Evolutionary conservation across 1,140 invertebrate species (phyloP), one percentile per base, ranked within the genome.

Genomic region (Pseudobourletiella spinata): DNA sequence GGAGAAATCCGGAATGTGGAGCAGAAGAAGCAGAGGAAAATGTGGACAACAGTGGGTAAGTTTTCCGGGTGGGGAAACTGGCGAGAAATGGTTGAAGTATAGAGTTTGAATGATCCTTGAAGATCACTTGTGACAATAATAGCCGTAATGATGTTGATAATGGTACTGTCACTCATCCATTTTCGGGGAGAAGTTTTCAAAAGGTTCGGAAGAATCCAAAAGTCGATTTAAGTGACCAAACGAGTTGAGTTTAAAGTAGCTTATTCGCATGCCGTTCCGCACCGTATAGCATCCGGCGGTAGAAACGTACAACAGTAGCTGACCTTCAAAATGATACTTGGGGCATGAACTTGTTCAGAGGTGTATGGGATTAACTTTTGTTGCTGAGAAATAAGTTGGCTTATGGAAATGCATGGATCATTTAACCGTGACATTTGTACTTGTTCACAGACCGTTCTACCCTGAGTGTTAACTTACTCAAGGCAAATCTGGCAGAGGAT

Each of bases 401-500:
- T 8, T 25, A 48, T 18, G 11, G 6, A 48, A 11, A n/a, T 48
- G 46, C 16, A 48, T 20, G 11, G 6, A 48, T 11, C 46, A 51
- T 14, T 60, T 51, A n/a, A 52, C 16, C 15, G 4, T 46, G 50
- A n/a, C 16, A 18, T 48, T 35, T 64, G 24, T 32, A 26, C 43
- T 52, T 57, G 30, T 18, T 42, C 42, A n/a, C 48, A 69, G 64
- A 66, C 64, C 67, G 64, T 4, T 61, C 61, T 6, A 46, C 32
- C 16, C 26, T 63, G 29, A 66, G 54, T 54, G 52, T 66, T 32
- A 42, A 66, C 32, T 46, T 69, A n/a, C 48, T 66, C 3, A 59
- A 66, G 46, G 75, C 70, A 46, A 63, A 66, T 71, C 63, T 89
- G 35, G 86, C 87, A 3, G 85, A 87, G 71, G 87, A 88, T 74